These are phyloP conservation scores for Cichlasoma orientale DNA, from an alignment of 2,797 vertebrate genomes.

Conservation along the genomic window DNA sequence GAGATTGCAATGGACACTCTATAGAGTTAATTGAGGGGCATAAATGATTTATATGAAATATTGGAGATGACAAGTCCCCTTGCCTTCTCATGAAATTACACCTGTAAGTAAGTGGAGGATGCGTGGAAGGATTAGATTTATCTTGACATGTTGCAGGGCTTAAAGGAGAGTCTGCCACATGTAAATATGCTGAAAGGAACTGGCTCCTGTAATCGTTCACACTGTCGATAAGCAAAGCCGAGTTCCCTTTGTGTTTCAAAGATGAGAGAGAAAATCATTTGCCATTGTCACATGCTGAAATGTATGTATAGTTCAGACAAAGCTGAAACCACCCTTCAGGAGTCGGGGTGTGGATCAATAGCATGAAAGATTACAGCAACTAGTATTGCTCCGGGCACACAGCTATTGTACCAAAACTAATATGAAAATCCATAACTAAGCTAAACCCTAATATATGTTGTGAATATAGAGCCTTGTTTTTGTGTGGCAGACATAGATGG, in stretches of 20 bases:
- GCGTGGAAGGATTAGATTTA: conserved; percentile 37
- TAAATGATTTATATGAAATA: conserved; percentile 60
- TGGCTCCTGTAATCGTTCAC: not conserved
- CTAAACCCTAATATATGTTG: not conserved
- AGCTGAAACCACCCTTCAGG: not conserved
- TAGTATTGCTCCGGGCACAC: not conserved
- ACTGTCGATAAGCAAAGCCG: not conserved
- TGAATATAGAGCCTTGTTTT: not conserved
- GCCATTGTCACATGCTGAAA: not conserved
- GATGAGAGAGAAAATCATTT: not conserved
- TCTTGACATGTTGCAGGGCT: conserved; percentile 31
- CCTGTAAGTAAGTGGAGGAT: conserved; percentile 29
- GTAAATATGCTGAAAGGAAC: not conserved
- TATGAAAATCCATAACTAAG: not conserved
- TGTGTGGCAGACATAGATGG: not conserved
- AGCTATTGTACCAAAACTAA: not conserved
- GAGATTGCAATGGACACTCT: conserved; percentile 36
- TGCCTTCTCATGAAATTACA: conserved; percentile 40
- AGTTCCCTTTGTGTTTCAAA: not conserved
- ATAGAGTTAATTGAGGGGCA: conserved; percentile 51
- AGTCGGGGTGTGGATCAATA: not conserved
- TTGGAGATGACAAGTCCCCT: conserved; percentile 44
- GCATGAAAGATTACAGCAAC: not conserved
- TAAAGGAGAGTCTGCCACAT: conserved; percentile 13
- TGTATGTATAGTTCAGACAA: not conserved